These are phyloP conservation scores for Aphrophora alni DNA, from an alignment of 2,888 invertebrate genomes.

Conservation along the genomic window DNA sequence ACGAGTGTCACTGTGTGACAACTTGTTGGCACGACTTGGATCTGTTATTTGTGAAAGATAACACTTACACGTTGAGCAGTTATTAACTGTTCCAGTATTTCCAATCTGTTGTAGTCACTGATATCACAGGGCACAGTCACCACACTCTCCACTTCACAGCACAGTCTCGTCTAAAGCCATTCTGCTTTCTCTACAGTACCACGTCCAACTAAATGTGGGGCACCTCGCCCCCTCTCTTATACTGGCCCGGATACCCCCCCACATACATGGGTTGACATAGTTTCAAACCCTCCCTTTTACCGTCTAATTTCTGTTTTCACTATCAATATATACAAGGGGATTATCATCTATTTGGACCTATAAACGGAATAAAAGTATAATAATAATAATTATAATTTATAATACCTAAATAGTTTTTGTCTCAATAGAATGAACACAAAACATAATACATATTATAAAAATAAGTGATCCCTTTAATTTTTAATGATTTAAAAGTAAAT, in stretches of 20 bases:
- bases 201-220: conserved; percentile 2
- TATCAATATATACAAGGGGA: neutral
- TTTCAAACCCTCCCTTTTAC: neutral
- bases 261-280: neutral
- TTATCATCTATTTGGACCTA: too few species aligned
- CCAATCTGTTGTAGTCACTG: neutral
- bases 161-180: neutral
- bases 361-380: too few species aligned
- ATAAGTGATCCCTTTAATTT: too few species aligned
- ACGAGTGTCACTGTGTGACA: too few species aligned
- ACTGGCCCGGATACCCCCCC: neutral
- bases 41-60: too few species aligned
- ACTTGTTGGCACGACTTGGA: too few species aligned
- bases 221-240: neutral
- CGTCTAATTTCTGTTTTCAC: conserved; percentile 1
- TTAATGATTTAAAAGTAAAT: too few species aligned
- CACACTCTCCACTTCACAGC: neutral
- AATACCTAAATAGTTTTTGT: too few species aligned
- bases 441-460: too few species aligned
- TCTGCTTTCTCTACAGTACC: conserved; percentile 1
- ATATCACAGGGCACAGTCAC: conserved; percentile 2
- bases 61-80: neutral
- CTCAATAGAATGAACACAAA: too few species aligned
- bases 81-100: neutral
- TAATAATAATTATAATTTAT: too few species aligned